phyloP scores from a whole-genome alignment of 53 echinoderm and acorn worm genomes.

The Arbacia lixula region DNA sequence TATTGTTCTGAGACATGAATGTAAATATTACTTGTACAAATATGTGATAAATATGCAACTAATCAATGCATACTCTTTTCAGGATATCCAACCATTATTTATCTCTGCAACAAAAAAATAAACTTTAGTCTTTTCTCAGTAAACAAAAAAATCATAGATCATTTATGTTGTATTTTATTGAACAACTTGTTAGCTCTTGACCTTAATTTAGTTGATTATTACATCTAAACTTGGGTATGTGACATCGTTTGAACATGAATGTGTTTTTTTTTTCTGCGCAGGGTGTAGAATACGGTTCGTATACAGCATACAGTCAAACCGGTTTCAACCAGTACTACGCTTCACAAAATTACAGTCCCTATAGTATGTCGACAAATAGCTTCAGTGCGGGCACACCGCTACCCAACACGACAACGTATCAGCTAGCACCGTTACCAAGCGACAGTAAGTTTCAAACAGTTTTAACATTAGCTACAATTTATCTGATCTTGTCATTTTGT shows the following conservation, averaged over 20 bases:
- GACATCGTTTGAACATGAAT: not conserved
- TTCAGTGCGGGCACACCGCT: slow-evolving; percentile 67
- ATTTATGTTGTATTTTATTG: no score
- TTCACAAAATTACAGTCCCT: slow-evolving; percentile 85
- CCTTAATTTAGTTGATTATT: no score
- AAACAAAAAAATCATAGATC: no score
- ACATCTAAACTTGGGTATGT: not conserved
- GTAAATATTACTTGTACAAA: no score
- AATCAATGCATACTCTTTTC: no score
- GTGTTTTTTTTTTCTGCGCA: slow-evolving; percentile 13
- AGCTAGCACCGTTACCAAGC: slow-evolving; percentile 91
- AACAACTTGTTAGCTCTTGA: no score
- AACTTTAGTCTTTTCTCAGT: no score
- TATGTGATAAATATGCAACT: no score
- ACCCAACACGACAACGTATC: slow-evolving; percentile 94
- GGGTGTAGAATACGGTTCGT: slow-evolving; percentile 96
- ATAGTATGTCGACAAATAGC: slow-evolving; percentile 77
- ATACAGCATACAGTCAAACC: slow-evolving; percentile 84
- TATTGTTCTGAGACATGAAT: no score
- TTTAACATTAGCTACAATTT: not conserved
- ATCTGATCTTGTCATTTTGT: not conserved
- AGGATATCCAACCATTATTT: no score
- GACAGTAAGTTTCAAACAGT: slow-evolving; percentile 80
- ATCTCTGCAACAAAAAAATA: no score
- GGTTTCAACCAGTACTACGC: slow-evolving; percentile 98